A percentile compares a stretch with the other conserved stretches of the same genome.
Conservation (phyloP, 2,797 vertebrate genomes). For the Gymnothorax reevesii region DNA sequence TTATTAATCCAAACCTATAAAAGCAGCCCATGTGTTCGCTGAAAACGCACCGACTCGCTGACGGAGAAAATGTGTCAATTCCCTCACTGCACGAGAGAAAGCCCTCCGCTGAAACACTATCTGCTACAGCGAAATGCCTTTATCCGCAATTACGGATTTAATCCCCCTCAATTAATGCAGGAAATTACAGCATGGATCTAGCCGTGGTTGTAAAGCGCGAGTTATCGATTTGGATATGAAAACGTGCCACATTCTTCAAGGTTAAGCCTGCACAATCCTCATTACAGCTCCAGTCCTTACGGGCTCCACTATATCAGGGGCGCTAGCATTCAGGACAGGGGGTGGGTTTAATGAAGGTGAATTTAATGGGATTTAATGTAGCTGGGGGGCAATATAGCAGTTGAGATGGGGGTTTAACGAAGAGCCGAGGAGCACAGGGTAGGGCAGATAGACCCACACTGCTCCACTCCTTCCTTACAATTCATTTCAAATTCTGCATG, state of each 20-base stretch:
- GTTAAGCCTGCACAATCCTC: constrained; percentile 81
- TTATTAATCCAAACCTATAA: constrained; percentile 67
- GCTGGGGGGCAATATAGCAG: constrained; percentile 81
- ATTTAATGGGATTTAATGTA: constrained; percentile 88
- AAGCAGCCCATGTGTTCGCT: constrained; percentile 51
- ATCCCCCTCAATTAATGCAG: constrained; percentile 77
- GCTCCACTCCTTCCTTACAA: constrained; percentile 73
- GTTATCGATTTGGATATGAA: constrained; percentile 87
- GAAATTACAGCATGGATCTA: constrained; percentile 79
- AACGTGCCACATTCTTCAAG: constrained; percentile 79
- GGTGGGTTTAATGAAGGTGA: constrained; percentile 86
- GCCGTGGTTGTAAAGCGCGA: constrained; percentile 77
- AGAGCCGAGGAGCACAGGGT: constrained; percentile 78
- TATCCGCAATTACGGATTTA: constrained; percentile 57
- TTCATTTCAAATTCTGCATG: constrained; percentile 77
- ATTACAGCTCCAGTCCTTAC: constrained; percentile 82
- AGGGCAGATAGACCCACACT: constrained; percentile 74
- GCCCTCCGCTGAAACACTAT: constrained; percentile 57
- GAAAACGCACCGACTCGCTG: constrained; percentile 47
- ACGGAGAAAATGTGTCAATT: constrained; percentile 67
- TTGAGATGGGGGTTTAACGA: constrained; percentile 84
- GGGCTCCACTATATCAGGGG: constrained; percentile 69
- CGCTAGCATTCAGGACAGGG: constrained; percentile 69
- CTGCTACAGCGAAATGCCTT: constrained; percentile 68
- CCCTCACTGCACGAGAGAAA: constrained; percentile 38